These are phyloP conservation scores for Calliopsis andreniformis DNA, from an alignment of 1,140 invertebrate genomes.

Conservation along the genomic window DNA sequence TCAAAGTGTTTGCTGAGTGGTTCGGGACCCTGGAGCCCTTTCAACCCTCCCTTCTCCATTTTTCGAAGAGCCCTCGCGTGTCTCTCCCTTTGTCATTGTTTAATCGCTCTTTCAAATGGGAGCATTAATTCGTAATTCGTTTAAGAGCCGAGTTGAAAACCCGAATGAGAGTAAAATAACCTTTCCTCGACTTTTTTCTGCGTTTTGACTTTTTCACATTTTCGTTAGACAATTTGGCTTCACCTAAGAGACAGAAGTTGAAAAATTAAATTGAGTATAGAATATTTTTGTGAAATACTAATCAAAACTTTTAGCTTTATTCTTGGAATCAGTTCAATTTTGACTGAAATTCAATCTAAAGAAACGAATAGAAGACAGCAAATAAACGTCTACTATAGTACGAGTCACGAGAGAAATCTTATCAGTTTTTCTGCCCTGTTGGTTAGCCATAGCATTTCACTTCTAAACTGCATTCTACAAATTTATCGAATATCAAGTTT, in stretches of 20 bases:
- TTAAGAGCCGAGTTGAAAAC: background rate
- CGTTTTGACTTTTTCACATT: background rate
- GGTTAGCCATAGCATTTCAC: background rate
- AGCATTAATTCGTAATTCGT: background rate
- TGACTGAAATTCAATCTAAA: background rate
- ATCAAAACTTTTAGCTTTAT: background rate
- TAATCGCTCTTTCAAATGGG: background rate
- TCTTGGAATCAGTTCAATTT: too few species aligned
- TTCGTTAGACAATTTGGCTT: too few species aligned
- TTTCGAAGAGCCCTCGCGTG: background rate
- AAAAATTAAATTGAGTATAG: too few species aligned
- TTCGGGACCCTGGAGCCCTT: background rate
- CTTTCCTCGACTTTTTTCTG: too few species aligned
- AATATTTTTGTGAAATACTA: background rate
- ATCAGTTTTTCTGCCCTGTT: slow-evolving; percentile 40
- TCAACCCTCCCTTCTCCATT: background rate
- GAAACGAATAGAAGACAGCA: background rate
- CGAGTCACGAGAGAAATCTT: slow-evolving; percentile 15
- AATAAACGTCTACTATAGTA: slow-evolving; percentile 28
- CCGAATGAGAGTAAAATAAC: too few species aligned
- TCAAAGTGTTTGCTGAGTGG: background rate
- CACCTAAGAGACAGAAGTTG: too few species aligned
- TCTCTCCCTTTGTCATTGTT: too few species aligned
- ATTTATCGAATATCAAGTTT: slow-evolving; percentile 59
- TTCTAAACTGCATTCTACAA: slow-evolving; percentile 23